phyloP scores from a whole-genome alignment of 2,888 invertebrate genomes.

The Erynnis tages region DNA sequence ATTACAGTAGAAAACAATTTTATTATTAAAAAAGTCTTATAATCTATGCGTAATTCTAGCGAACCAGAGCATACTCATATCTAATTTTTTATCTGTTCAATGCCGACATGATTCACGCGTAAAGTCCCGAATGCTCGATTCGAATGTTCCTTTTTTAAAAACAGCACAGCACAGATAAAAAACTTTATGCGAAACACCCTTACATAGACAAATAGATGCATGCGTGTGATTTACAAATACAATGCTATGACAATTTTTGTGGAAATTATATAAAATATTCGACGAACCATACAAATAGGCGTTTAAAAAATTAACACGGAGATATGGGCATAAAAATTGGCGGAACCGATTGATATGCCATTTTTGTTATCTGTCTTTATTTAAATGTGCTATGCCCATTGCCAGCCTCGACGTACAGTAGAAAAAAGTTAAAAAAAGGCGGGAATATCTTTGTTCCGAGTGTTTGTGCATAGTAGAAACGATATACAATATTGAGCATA shows the following conservation, averaged over 20 bases:
- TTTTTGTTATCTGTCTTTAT: conserved; percentile 16
- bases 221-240: conserved; percentile 41
- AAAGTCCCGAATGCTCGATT: neutral
- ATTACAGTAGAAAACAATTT: conserved; percentile 72
- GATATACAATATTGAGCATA: conserved; percentile 37
- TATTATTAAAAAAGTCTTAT: conserved; percentile 68
- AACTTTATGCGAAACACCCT: conserved; percentile 47
- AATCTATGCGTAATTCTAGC: conserved; percentile 67
- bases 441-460: conserved; percentile 12
- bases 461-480: conserved; percentile 19
- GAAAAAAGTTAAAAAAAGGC: conserved; percentile 23
- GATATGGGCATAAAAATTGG: conserved; percentile 16
- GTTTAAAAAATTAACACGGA: conserved; percentile 15
- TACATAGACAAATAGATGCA: conserved; percentile 61
- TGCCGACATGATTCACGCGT: conserved; percentile 32
- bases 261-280: conserved; percentile 19
- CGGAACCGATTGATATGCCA: conserved; percentile 34
- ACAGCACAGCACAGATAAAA: conserved; percentile 52
- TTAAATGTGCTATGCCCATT: neutral
- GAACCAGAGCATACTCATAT: conserved; percentile 62
- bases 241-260: conserved; percentile 6
- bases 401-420: conserved; percentile 18
- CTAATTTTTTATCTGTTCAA: conserved; percentile 51
- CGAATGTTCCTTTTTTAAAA: conserved; percentile 26
- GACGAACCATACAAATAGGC: conserved; percentile 13